These are phyloP conservation scores for Tenthredo scrophulariae DNA, from an alignment of 2,888 invertebrate genomes.

Conservation along the genomic window DNA sequence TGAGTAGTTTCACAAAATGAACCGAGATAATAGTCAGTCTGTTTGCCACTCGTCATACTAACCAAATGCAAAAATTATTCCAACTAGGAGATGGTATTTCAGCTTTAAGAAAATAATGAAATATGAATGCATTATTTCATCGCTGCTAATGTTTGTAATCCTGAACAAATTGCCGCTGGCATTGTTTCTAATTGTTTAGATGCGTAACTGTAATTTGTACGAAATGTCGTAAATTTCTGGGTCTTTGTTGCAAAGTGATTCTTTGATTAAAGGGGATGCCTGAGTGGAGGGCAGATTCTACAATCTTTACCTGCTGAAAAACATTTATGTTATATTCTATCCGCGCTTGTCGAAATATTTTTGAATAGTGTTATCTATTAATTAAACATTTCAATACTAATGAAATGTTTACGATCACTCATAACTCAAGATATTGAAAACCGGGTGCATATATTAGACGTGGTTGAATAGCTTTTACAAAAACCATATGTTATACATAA, in stretches of 20 bases:
- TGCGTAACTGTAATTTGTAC: background rate
- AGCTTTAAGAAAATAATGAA: conserved; percentile 2
- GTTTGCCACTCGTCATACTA: background rate
- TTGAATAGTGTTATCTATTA: background rate
- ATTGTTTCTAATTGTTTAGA: conserved; percentile 12
- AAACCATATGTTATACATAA: background rate
- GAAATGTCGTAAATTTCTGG: background rate
- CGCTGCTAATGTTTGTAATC: background rate
- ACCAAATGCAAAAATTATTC: background rate
- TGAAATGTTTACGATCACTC: background rate
- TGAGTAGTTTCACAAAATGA: background rate
- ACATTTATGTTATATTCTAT: background rate
- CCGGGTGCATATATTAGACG: conserved; percentile 6
- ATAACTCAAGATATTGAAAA: background rate
- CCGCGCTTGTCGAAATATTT: background rate
- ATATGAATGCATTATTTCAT: conserved; percentile 32
- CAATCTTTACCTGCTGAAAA: background rate
- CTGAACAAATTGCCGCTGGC: conserved; percentile 4
- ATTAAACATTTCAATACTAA: background rate
- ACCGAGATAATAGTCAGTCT: background rate
- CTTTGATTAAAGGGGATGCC: conserved; percentile 14
- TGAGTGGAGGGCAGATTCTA: background rate
- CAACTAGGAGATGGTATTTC: background rate
- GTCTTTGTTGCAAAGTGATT: conserved; percentile 23
- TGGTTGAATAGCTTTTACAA: conserved; percentile 8